These are phyloP conservation scores for Clarias macrocephalus DNA, from an alignment of 2,113 vertebrate genomes.

Conservation along the genomic window DNA sequence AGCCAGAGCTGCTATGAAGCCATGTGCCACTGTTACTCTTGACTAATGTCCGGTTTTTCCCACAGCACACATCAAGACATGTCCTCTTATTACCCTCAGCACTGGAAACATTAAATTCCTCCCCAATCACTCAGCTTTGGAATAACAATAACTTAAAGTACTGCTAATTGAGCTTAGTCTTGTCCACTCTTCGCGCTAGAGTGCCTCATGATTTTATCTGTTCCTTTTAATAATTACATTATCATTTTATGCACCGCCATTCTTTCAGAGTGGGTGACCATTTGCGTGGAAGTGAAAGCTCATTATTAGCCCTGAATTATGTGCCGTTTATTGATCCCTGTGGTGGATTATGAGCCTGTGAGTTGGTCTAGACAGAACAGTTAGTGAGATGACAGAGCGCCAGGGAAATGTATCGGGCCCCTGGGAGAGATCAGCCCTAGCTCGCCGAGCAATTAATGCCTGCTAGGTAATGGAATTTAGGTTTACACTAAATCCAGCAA, in stretches of 20 bases:
- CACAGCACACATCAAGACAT: conserved; percentile 34
- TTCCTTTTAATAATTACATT: conserved; percentile 99
- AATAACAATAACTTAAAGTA: conserved; percentile 81
- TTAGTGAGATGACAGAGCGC: conserved; percentile 99
- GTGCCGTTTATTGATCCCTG: conserved; percentile 99
- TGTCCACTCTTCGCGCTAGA: conserved; percentile 72
- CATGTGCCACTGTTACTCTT: not conserved
- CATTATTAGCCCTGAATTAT: conserved; percentile 99
- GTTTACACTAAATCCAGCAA: conserved; percentile 99
- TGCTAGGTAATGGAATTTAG: conserved; percentile 99
- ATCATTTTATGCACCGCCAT: conserved; percentile 89
- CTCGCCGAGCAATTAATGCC: conserved; percentile 99
- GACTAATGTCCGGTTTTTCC: not conserved
- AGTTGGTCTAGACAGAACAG: conserved; percentile 99
- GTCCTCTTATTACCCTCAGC: conserved; percentile 70
- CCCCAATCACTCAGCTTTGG: conserved; percentile 74
- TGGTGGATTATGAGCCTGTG: conserved; percentile 99
- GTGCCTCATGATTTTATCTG: conserved; percentile 94
- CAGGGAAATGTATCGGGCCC: conserved; percentile 91
- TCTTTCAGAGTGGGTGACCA: conserved; percentile 88
- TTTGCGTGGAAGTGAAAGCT: conserved; percentile 99
- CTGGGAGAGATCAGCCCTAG: conserved; percentile 71
- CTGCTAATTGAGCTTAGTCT: conserved; percentile 73
- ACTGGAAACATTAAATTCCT: conserved; percentile 71
- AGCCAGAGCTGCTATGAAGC: not conserved